Evolutionary conservation across 2,888 invertebrate genomes (phyloP), one percentile per base, ranked within the genome.

Genomic region (Hoplodrina blanda): DNA sequence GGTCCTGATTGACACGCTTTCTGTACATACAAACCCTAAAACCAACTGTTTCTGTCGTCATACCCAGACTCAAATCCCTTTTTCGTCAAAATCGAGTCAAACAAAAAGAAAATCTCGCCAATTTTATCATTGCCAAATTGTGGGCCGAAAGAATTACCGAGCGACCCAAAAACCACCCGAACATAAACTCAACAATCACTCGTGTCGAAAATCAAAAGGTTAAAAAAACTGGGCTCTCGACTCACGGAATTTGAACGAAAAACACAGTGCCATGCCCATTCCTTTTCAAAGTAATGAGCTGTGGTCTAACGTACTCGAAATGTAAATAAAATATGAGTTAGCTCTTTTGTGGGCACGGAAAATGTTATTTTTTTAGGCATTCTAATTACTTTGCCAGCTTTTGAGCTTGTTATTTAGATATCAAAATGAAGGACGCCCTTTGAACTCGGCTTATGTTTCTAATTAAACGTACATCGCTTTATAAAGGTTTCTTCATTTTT

Each of bases 271-370:
- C 49, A 56, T 52, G 37, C 61, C 70, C 61, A 56, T 77, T 81
- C 55, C 62, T 68, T 76, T 81, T 62, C 50, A 72, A 78, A 77
- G 74, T 80, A 84, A 84, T 78, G 80, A 80, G 70, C 59, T 72
- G 65, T 60, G 66, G 71, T 17, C 57, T 73, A 81, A 77, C 75
- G 70, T 76, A 85, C 69, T 66, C 20, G 49, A 61, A 70, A 80
- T 55, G 67, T 78, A 71, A 83, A 84, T 77, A 81, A 80, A 79
- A 84, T 79, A 83, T 73, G 72, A 76, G 72, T 67, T 60, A 30
- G 53, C 66, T 74, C 33, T 76, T 73, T 78, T 69, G 61, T 63
- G 62, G 49, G 17, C 46, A 73, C 44, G 62, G 41, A 44, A 73
- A 67, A 80, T 54, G 25, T 62, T 63, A 62, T 59, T 68, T 84